Evolutionary conservation across 2,888 invertebrate species (phyloP).

Genomic region (Eupeodes luniger): DNA sequence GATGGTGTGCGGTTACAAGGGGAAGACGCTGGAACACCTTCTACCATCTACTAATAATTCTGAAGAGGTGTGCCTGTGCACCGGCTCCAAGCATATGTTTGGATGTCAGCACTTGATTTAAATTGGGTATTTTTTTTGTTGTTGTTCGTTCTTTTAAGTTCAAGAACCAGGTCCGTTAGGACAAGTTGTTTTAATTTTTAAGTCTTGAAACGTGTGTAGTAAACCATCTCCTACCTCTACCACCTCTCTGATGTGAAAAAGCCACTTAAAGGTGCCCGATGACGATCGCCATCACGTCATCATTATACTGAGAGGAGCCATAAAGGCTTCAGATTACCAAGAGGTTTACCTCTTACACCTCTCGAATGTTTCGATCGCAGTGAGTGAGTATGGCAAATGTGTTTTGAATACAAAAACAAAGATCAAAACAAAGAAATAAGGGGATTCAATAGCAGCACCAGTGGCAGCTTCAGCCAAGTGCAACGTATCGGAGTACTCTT

Average conservation of each 20-base stretch:
- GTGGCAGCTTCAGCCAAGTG: constrained; percentile 35
- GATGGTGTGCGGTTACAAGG: neutral
- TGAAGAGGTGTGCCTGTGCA: constrained; percentile 71
- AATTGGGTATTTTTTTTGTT: constrained; percentile 39
- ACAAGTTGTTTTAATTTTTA: constrained; percentile 48
- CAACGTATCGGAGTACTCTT: constrained; percentile 52
- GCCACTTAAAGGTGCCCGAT: constrained; percentile 67
- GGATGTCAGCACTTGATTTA: constrained; percentile 66
- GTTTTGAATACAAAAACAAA: constrained; percentile 28
- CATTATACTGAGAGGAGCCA: constrained; percentile 39
- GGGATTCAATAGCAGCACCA: neutral
- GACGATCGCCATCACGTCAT: constrained; percentile 64
- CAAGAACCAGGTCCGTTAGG: constrained; percentile 45
- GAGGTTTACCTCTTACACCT: constrained; percentile 61
- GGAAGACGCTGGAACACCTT: neutral
- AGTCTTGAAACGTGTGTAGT: neutral
- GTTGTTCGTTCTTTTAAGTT: constrained; percentile 13
- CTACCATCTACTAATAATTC: constrained; percentile 11
- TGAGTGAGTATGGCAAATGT: constrained; percentile 37
- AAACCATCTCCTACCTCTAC: neutral
- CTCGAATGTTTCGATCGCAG: constrained; percentile 22
- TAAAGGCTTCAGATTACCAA: constrained; percentile 53
- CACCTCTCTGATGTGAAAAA: neutral
- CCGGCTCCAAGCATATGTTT: constrained; percentile 59
- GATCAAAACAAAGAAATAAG: constrained; percentile 41